Conservation (phyloP, 2,888 invertebrate genomes). For the Adela reaumurella region DNA sequence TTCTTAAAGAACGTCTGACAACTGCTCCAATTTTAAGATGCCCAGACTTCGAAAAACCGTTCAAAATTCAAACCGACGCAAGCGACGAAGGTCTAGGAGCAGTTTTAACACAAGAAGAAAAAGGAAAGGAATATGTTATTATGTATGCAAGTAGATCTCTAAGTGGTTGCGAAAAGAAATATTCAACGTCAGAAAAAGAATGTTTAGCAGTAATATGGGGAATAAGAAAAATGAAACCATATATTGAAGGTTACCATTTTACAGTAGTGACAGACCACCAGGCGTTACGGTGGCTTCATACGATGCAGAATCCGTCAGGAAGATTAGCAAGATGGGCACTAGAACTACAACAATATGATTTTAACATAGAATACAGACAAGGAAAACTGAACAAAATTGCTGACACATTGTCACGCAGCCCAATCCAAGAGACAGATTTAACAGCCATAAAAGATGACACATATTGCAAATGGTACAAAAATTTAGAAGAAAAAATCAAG, state of each 20-base stretch:
- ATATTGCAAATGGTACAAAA: too few species aligned
- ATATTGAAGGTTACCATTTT: constrained; percentile 15
- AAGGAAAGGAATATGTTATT: constrained; percentile 9
- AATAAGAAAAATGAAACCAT: constrained; percentile 14
- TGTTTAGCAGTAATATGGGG: constrained; percentile 16
- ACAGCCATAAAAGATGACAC: too few species aligned
- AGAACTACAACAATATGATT: too few species aligned
- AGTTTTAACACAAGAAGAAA: constrained; percentile 11
- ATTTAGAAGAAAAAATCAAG: too few species aligned
- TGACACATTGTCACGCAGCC: too few species aligned
- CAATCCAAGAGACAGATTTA: too few species aligned
- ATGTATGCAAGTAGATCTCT: constrained; percentile 3
- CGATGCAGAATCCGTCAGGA: constrained; percentile 11
- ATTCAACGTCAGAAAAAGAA: constrained; percentile 5
- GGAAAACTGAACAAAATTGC: too few species aligned
- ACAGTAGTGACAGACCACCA: constrained; percentile 16
- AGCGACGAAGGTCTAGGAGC: constrained; percentile 11
- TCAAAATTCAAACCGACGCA: constrained; percentile 11
- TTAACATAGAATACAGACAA: too few species aligned
- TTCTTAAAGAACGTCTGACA: constrained; percentile 1
- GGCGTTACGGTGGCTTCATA: constrained; percentile 6
- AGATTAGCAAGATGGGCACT: too few species aligned
- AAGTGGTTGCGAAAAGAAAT: constrained; percentile 7
- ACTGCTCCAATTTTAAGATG: constrained; percentile 9
- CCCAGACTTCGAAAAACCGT: constrained; percentile 9